Evolutionary conservation across 2,888 invertebrate species (phyloP), one percentile per base, ranked within the genome.

Genomic region (Dendrolimus houi): DNA sequence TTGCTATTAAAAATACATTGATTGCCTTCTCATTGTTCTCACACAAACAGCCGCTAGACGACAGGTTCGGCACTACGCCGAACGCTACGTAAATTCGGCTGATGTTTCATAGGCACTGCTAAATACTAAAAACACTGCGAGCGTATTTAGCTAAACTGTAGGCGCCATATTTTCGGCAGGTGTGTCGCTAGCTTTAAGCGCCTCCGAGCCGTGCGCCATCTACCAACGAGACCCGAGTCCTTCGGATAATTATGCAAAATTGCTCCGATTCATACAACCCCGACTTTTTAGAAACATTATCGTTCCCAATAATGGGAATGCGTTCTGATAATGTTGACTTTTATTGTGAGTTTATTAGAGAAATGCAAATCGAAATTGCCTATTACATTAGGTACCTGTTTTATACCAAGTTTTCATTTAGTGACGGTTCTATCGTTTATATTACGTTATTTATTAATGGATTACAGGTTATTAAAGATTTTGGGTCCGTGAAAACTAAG

Each of bases 161-260:
- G 3, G 29, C 29, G 29, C 29, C 29, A 6, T 29, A 29, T 29
- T 29, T 29, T 29, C 29, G 29, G 29, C 6, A 29, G 29, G 29
- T 29, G 29, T 29, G 29, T 29, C 3, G 29, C 29, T 2, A 29
- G 29, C 29, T 29, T 29, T 29, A 29, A 29, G 6, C 29, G 29
- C 29, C 29, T 29, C 29, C 29, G 29, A 29, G 29, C 3, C 47
- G 2, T 47, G 47, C 47, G 10, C 47, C 47, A 47, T 47, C 47
- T 10, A 29, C 29, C 29, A 6, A 6, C 47, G 9, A 8, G 9
- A 9, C 47, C 9, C 12, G 47, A 3, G 47, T 47, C 47, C 47
- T 47, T 47, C 8, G 42, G 79, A 82, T 88, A 89, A 90, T 90
- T 90, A 89, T 90, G 89, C 87, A 85, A 89, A 90, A 89, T 88